Evolutionary conservation across 2,888 invertebrate species (phyloP), one percentile per base, ranked within the genome.

Genomic region (Pelosia muscerda): DNA sequence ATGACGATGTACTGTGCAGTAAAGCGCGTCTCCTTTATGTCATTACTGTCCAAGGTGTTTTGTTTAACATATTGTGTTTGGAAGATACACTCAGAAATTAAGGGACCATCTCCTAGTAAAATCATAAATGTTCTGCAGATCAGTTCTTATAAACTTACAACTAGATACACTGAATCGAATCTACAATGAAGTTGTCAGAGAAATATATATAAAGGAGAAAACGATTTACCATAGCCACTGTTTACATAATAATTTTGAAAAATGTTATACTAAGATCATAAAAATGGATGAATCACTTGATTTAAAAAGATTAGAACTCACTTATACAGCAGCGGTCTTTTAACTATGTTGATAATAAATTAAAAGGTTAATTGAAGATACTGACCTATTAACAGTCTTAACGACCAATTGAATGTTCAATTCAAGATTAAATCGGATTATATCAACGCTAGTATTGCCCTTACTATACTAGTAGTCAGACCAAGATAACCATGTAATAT

Each of bases 291-390:
- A n/a, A n/a, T n/a, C n/a, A n/a, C n/a, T n/a, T n/a, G n/a, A n/a
- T 31, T 31, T 34, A 34, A 34, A 34, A 34, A 34, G 13, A 34
- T 11, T 61, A 26, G n/a, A 19, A 19, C n/a, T 49, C n/a, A 23
- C 22, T 13, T 8, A 19, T 11, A 34, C 10, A n/a, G 1, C n/a
- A 58, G 25, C 31, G 34, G 0, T 63, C 28, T 66, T 62, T 69
- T 73, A 60, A 67, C 38, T 64, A 49, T 71, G 71, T 71, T 71
- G 76, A 78, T 74, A 71, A 78, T 72, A 81, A 82, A 84, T 86
- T 86, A 85, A 86, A 79, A 81, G 88, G 88, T 87, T 83, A 89
- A 88, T 87, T 88, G 84, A 78, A 77, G 75, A 53, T 79, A 85
- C 81, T 71, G 66, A 66, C 72, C 71, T 65, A 72, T 76, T 81